These are phyloP conservation scores for Zaprionus davidi DNA, from an alignment of 1,140 invertebrate species.

Conservation along the genomic window DNA sequence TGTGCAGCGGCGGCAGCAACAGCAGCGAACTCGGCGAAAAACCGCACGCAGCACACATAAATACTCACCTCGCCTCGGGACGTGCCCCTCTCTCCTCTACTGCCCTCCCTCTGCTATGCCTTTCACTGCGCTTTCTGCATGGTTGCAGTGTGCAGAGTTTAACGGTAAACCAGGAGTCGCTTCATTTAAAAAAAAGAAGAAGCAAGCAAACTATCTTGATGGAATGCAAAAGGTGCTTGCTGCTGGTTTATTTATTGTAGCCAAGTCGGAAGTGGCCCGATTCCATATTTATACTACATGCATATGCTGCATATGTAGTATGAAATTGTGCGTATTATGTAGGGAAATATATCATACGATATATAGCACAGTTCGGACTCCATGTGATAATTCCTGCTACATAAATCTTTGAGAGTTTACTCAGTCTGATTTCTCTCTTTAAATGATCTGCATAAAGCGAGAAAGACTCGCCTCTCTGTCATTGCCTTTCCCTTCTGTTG, in stretches of 20 bases:
- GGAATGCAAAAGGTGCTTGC: background rate
- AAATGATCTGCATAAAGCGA: background rate
- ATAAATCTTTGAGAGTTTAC: background rate
- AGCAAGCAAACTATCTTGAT: constrained; percentile 1
- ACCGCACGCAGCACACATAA: constrained; percentile 55
- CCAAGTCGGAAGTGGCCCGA: constrained; percentile 17
- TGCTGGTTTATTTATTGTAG: constrained; percentile 1
- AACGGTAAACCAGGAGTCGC: constrained; percentile 1
- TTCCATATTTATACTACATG: background rate
- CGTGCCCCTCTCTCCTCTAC: background rate
- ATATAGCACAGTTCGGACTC: background rate
- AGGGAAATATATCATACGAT: background rate
- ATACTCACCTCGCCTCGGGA: constrained; percentile 31
- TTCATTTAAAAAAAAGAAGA: background rate
- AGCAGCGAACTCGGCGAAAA: constrained; percentile 32
- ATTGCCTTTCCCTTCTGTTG: background rate
- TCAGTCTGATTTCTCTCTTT: background rate
- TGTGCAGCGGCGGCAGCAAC: constrained; percentile 21
- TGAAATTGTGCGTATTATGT: background rate
- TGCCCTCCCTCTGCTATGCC: background rate
- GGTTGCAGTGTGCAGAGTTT: background rate
- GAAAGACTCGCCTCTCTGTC: background rate
- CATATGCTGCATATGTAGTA: background rate
- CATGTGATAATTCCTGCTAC: background rate
- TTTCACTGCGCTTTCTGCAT: constrained; percentile 5